Conservation (phyloP, 1,140 invertebrate species). For the Drosophila saltans region DNA sequence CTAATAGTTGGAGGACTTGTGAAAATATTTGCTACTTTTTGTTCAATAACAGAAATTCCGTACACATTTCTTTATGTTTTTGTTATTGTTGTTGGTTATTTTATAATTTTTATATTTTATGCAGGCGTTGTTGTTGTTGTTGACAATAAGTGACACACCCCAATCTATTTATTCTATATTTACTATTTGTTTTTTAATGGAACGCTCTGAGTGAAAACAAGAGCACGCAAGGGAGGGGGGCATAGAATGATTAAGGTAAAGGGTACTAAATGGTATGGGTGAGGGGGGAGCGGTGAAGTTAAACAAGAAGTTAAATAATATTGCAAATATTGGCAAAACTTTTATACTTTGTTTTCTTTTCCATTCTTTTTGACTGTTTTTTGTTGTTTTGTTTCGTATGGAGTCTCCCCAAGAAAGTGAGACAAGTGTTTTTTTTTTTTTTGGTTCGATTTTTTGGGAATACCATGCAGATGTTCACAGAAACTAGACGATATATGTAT, state of each 20-base stretch:
- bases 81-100: neutral
- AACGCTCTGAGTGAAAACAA: constrained; percentile 14
- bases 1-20: constrained; percentile 35
- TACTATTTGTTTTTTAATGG: constrained; percentile 13
- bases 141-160: constrained; percentile 43
- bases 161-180: constrained; percentile 14
- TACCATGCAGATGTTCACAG: constrained; percentile 15
- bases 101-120: constrained; percentile 13
- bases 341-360: constrained; percentile 5
- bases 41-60: constrained; percentile 49
- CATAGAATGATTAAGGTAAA: neutral
- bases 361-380: neutral
- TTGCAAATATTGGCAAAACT: constrained; percentile 24
- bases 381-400: neutral
- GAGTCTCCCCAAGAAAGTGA: constrained; percentile 10
- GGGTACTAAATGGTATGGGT: neutral
- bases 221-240: neutral
- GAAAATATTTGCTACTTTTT: constrained; percentile 51
- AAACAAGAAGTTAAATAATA: constrained; percentile 38
- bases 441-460: constrained; percentile 6
- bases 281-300: neutral
- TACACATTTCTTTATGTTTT: neutral
- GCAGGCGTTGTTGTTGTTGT: neutral
- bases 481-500: neutral
- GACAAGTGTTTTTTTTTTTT: constrained; percentile 5